Base-by-base conservation (phyloP, 2,113 vertebrate genomes). In the Pseudorhombus dupliciocellatus region DNA sequence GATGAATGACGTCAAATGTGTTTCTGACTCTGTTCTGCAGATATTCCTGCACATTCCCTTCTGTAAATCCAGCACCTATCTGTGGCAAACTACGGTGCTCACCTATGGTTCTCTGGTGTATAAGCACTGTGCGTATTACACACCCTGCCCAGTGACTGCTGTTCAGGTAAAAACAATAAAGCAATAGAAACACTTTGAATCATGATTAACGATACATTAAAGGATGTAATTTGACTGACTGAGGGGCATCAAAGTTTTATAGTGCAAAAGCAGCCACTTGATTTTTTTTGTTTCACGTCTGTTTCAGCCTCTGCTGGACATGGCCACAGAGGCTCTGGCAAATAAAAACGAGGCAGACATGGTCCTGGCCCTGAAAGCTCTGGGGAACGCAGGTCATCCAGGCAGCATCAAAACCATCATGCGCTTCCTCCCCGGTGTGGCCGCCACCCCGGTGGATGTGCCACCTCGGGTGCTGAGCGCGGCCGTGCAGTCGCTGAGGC, bases 341-440 rank as follows among this genome's bases (percentile, higher is more conserved):
- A 93, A 55, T 1, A 81, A 46, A 71, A 87, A 87, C 1, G 90
- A 94, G 55, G 84, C 88, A 11, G 91, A 94, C 31, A 95, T 96
- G 84, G 68, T 92, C 54, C 68, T 95, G 1, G 85, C 88, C 63
- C 86, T 97, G 81, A 96, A 95, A 81, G 94, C 94, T 73, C 84
- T 97, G 51, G 96, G 94, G 58, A 98, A 97, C 8, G 80, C 95
- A 1, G 95, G 94, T 54, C 95, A 96, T 58, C 91, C 90, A 50
- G 81, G 80, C 73, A 96, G 94, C 87, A 81, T 94, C 71, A 97
- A 96, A 83, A 93, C 92, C 57, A 90, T 97, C 77, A 75, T 91
- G 70, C 95, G 92, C 75, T 93, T 94, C 83, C 80, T 97, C 40
- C 94, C 95, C 1, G 56, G 89, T 0, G 90, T 92, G 40, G 91